These are phyloP conservation scores for Halisarca cf. caerulea DNA, from an alignment of 37 sponge, comb jelly and placozoan species.

Conservation along the genomic window DNA sequence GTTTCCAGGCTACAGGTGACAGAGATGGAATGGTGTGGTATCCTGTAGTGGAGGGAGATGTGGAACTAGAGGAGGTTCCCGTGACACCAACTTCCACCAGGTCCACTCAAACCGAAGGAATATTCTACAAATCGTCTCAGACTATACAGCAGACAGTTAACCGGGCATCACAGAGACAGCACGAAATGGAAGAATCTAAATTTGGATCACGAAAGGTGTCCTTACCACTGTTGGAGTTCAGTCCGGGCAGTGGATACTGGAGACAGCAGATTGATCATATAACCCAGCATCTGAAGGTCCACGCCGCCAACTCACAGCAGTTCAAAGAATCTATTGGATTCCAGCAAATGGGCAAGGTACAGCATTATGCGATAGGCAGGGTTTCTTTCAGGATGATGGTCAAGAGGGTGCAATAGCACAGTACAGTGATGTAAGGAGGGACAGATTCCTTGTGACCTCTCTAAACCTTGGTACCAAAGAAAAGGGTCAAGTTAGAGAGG, in stretches of 20 bases:
- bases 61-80: slow-evolving; percentile 56
- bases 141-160: slow-evolving; percentile 30
- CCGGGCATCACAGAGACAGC: slow-evolving; percentile 15
- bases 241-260: slow-evolving; percentile 88
- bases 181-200: not conserved
- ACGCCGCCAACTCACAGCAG: slow-evolving; percentile 37
- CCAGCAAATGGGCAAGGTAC: slow-evolving; percentile 73
- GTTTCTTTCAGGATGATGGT: too few species aligned
- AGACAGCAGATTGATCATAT: slow-evolving; percentile 80
- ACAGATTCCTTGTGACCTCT: too few species aligned
- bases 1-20: not conserved
- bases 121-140: slow-evolving; percentile 76
- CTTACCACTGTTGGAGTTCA: slow-evolving; percentile 34
- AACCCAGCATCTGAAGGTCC: slow-evolving; percentile 60
- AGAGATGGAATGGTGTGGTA: not conserved
- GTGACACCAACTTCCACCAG: slow-evolving; percentile 32
- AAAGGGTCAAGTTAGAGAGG: too few species aligned
- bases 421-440: too few species aligned
- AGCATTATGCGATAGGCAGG: not conserved
- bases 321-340: slow-evolving; percentile 64
- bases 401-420: too few species aligned
- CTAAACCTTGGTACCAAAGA: too few species aligned
- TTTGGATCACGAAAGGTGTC: not conserved
- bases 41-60: slow-evolving; percentile 9
- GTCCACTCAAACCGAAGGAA: slow-evolving; percentile 71